phyloP scores from a whole-genome alignment of 2,888 invertebrate species.

The Dasypolia templi region DNA sequence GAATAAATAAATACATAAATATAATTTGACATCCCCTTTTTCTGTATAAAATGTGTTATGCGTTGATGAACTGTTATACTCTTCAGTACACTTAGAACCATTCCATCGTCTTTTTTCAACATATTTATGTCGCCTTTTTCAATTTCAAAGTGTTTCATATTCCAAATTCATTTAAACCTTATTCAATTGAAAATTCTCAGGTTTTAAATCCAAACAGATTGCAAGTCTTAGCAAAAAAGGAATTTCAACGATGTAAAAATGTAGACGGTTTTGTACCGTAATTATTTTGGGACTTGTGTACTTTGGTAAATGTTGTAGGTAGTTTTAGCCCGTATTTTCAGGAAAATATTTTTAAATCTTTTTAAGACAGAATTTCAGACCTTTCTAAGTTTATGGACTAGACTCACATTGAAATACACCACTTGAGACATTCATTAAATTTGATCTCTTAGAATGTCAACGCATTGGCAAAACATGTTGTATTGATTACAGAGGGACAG shows the following conservation, averaged over 20 bases:
- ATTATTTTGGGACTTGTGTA: constrained; percentile 12
- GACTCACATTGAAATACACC: not conserved
- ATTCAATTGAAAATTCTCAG: constrained; percentile 15
- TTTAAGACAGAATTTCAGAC: no score
- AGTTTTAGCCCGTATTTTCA: constrained; percentile 5
- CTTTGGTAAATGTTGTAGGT: constrained; percentile 3
- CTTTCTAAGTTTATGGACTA: no score
- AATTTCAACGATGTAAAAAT: constrained; percentile 14
- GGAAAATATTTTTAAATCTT: not conserved
- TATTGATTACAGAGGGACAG: not conserved
- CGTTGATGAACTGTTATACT: no score
- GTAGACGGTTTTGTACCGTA: constrained; percentile 1
- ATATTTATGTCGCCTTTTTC: no score
- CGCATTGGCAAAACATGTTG: not conserved
- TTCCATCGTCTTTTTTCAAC: no score
- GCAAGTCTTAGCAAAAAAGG: not conserved
- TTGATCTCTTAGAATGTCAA: no score
- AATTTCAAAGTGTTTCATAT: not conserved
- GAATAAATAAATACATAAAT: no score
- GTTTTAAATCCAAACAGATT: constrained; percentile 10
- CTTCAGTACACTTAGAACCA: no score
- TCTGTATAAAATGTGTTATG: no score
- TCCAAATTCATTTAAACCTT: not conserved
- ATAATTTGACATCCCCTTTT: no score
- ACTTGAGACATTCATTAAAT: not conserved